Evolutionary conservation across 2,888 invertebrate genomes (phyloP).

Genomic region (Scaptomyza parva): DNA sequence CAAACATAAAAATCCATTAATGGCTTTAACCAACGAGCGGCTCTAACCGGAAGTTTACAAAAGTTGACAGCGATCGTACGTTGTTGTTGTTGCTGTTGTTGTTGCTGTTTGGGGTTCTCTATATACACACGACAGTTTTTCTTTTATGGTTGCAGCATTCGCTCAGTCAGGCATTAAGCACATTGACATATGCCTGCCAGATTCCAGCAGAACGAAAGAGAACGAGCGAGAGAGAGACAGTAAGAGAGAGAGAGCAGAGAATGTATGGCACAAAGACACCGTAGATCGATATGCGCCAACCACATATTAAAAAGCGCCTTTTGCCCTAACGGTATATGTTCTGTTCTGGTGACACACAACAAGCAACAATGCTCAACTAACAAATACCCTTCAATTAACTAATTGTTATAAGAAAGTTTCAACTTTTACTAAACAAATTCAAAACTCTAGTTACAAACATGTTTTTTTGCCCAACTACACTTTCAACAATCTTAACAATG

Average conservation of each 20-base stretch:
- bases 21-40: slow-evolving; percentile 60
- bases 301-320: slow-evolving; percentile 62
- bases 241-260: slow-evolving; percentile 8
- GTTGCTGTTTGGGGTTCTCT: slow-evolving; percentile 45
- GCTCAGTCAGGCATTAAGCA: slow-evolving; percentile 72
- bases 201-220: slow-evolving; percentile 48
- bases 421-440: too few relatives aligned
- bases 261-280: slow-evolving; percentile 21
- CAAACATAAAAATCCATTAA: slow-evolving; percentile 68
- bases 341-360: too few relatives aligned
- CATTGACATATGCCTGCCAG: slow-evolving; percentile 73
- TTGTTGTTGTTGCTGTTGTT: slow-evolving; percentile 17
- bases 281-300: slow-evolving; percentile 67
- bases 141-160: slow-evolving; percentile 42
- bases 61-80: slow-evolving; percentile 73
- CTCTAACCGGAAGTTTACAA: slow-evolving; percentile 74
- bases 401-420: too few relatives aligned
- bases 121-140: slow-evolving; percentile 36
- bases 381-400: slow-evolving; percentile 21
- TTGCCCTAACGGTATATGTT: slow-evolving; percentile 49
- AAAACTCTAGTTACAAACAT: too few relatives aligned
- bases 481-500: neutral
- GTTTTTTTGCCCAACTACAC: neutral
- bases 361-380: neutral
- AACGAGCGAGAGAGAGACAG: slow-evolving; percentile 12